Base-by-base conservation (phyloP, 2,888 invertebrate species). In the Ecdyonurus torrentis region DNA sequence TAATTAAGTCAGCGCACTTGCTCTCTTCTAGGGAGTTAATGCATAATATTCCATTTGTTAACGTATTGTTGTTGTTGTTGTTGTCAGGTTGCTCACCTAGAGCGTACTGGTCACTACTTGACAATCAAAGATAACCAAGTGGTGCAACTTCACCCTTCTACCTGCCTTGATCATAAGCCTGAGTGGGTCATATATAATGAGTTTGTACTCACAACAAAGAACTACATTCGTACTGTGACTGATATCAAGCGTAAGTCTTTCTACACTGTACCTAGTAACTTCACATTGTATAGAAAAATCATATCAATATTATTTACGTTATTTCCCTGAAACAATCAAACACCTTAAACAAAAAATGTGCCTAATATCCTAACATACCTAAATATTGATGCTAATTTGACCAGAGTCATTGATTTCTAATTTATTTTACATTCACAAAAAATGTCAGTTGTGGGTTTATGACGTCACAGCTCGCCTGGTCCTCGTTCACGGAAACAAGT, bases 121-220 rank as follows among this genome's bases (percentile, higher is more conserved):
- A 99, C 99, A 1, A 95, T 98, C 67, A 99, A 99, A 75, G 99
- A 99, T 79, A 98, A 98, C 79, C 99, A 99, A 79, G 87, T 94
- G 66, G 99, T 99, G 1, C 98, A 98, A 75, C 82, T 99, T 55
- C 99, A 99, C 78, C 99, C 99, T 0, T 97, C 97, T 68, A 98
- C 98, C 7, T 98, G 97, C 73, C 83, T 99, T 64, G 98, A 98
- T 78, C 99, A 99, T 78, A 99, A 99, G 75, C 99, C 99, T 1
- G 99, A 99, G 77, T 99, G 99, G 99, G 98, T 98, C 53, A 88
- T 99, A 65, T 99, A 99, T 79, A 98, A 99, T 77, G 99, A 99
- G 79, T 99, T 99, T 74, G 99, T 99, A 60, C 81, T 99, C 68
- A 99, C 99, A 66, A 97, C 98, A 65, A 99, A 99, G 78, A 99